Evolutionary conservation across 2,888 invertebrate species (phyloP), one percentile per base, ranked within the genome.

Genomic region (Archips xylosteana): DNA sequence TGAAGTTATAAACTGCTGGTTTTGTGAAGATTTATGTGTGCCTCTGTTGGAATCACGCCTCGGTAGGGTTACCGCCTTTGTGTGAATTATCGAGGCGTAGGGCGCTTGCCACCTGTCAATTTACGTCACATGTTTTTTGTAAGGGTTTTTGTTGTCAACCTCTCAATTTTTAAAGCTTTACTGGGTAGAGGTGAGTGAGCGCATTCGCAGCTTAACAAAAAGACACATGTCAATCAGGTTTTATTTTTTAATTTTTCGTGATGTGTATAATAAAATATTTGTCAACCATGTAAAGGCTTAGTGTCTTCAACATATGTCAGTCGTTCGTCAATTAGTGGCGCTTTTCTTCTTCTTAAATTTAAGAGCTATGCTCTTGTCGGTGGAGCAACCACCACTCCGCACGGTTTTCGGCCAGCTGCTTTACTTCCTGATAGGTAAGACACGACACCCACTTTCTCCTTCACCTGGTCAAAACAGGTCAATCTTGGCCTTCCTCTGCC

Each of bases 1-100:
- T n/a, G 39, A 54, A 62, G 51, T 71, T 67, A 54, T 71, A 66
- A 66, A 61, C 71, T 67, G 66, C 63, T 57, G 59, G 73, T 59
- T 69, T 49, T 57, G 63, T 59, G 63, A 69, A 69, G 73, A 69
- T 69, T 69, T 73, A 73, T 73, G 68, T 69, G 42, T 68, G 63
- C 59, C 59, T 67, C 68, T 65, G 36, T 65, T 63, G 68, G 68
- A 64, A 68, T 69, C 73, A 51, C 72, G 72, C 62, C 32, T 47
- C 72, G 47, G 23, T 49, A 51, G 68, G 10, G 67, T 73, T 45
- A 61, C 12, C 15, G 54, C 45, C 59, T 34, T 68, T 60, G 60
- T 60, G 59, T 68, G 34, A 47, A 57, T 68, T 60, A 57, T 59
- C 47, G 45, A 39, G 45, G 15, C 32, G 66, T 36, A 23, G 57